These are phyloP conservation scores for Phanerotoma sp. DNA, from an alignment of 2,888 invertebrate genomes.

Conservation along the genomic window DNA sequence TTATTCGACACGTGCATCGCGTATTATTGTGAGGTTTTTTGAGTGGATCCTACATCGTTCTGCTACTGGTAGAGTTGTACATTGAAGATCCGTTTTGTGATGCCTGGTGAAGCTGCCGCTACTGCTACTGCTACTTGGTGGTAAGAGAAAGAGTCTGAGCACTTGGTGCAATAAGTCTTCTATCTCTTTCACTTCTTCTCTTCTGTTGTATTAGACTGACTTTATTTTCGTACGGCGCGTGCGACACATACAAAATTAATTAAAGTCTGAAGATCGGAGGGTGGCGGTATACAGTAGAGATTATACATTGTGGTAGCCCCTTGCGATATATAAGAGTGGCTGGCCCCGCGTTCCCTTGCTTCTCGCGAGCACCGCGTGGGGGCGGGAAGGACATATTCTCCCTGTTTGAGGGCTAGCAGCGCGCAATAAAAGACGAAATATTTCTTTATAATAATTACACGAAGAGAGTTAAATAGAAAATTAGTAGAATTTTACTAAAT, in stretches of 20 bases:
- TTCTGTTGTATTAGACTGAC: conserved; percentile 32
- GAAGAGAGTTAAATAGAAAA: too few species aligned
- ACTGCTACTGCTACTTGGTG: background rate
- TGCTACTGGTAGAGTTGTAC: too few species aligned
- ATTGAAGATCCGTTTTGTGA: too few species aligned
- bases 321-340: background rate
- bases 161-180: background rate
- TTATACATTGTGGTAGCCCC: background rate
- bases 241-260: conserved; percentile 53
- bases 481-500: too few species aligned
- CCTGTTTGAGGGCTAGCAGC: too few species aligned
- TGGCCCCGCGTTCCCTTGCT: too few species aligned
- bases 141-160: background rate
- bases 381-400: too few species aligned
- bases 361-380: background rate
- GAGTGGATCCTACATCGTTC: conserved; percentile 39
- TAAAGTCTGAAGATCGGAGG: conserved; percentile 45
- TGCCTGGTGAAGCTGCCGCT: background rate
- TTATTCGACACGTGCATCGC: conserved; percentile 46
- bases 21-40: conserved; percentile 50
- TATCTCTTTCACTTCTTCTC: background rate
- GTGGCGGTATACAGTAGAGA: conserved; percentile 1
- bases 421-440: too few species aligned
- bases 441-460: too few species aligned
- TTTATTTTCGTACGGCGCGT: conserved; percentile 41